A percentile compares a stretch with the other conserved stretches of the same genome.
phyloP scores from a whole-genome alignment of 2,797 vertebrate species.

The Tenualosa thibaudeaui region DNA sequence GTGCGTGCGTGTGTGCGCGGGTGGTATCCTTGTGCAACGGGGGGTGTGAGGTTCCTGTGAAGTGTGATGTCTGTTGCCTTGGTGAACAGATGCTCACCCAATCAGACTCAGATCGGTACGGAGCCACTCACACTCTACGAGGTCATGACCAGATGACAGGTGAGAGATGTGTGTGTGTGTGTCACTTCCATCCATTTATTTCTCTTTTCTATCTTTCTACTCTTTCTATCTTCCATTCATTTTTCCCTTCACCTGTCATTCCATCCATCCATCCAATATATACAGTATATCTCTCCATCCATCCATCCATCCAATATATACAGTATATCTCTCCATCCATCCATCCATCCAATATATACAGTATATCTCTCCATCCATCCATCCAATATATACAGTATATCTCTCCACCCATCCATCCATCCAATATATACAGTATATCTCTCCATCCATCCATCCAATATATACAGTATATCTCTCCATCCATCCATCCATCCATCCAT shows the following conservation, averaged over 20 bases:
- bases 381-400: too few relatives aligned
- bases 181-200: not conserved
- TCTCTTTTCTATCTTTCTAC: not conserved
- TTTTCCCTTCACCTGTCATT: not conserved
- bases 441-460: not conserved
- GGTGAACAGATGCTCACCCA: conserved; percentile 7
- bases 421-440: too few relatives aligned
- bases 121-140: not conserved
- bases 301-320: too few relatives aligned
- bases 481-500: not conserved
- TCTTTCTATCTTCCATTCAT: not conserved
- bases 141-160: not conserved
- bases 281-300: not conserved
- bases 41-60: conserved; percentile 57
- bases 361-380: too few relatives aligned
- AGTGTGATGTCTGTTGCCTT: conserved; percentile 54
- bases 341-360: too few relatives aligned
- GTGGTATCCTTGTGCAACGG: conserved; percentile 55
- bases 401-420: too few relatives aligned
- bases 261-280: not conserved
- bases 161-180: not conserved
- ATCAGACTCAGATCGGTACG: not conserved
- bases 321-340: too few relatives aligned
- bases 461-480: too few relatives aligned
- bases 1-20: not conserved